Conservation (phyloP, 2,797 vertebrate genomes). For the Rhinoraja longicauda region DNA sequence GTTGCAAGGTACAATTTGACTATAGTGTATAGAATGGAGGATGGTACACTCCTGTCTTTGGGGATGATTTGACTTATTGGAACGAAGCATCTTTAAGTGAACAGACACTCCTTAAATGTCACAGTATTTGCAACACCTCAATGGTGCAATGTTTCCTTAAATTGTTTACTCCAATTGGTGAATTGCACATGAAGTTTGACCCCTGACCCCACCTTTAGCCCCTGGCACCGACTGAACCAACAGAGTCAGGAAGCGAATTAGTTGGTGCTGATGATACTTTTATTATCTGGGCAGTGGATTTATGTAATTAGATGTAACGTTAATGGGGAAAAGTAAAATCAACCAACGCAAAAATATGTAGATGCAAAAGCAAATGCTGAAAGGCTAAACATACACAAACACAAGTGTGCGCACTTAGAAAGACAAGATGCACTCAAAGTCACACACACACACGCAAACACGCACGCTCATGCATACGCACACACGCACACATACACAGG, state of each 20-base stretch:
- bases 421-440: too few species aligned
- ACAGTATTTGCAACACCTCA: neutral
- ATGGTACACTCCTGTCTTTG: neutral
- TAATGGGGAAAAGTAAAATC: neutral
- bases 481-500: too few species aligned
- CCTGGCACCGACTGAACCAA: neutral
- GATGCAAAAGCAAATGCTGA: too few species aligned
- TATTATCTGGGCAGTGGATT: constrained; percentile 37
- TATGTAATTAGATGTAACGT: neutral
- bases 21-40: neutral
- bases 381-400: too few species aligned
- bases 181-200: neutral
- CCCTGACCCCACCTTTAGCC: neutral
- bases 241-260: constrained; percentile 32
- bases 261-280: constrained; percentile 30
- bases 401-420: too few species aligned
- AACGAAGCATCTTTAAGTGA: neutral
- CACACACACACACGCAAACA: too few species aligned
- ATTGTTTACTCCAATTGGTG: neutral
- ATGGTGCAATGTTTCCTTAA: neutral
- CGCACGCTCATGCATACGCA: too few species aligned
- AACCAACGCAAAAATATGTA: too few species aligned
- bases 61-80: neutral
- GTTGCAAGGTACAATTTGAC: neutral
- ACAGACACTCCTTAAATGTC: neutral